Percentiles rank a stretch among this genome's conserved stretches.
phyloP scores from a whole-genome alignment of 2,113 vertebrate genomes.

The Xyrauchen texanus region DNA sequence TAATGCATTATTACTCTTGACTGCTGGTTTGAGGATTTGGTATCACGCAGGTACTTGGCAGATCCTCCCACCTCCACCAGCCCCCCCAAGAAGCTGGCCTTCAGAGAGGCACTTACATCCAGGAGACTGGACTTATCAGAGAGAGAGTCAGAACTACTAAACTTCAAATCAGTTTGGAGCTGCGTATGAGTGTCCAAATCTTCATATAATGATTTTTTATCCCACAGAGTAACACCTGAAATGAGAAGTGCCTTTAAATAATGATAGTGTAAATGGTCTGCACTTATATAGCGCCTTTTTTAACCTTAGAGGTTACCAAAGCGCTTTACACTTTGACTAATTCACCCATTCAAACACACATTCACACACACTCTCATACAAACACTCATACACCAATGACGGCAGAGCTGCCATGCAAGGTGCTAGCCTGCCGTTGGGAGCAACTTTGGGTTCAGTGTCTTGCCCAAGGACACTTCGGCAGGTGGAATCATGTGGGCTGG shows the following conservation, averaged over 20 bases:
- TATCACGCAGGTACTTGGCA: constrained; percentile 61
- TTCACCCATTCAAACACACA: no score
- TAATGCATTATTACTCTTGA: constrained; percentile 63
- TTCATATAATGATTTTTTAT: constrained; percentile 34
- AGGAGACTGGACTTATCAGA: constrained; percentile 13
- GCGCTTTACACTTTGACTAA: no score
- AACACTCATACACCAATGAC: no score
- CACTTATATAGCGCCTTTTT: no score
- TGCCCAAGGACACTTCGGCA: no score
- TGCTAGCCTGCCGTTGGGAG: no score
- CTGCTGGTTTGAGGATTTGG: constrained; percentile 50
- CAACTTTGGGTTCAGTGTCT: no score
- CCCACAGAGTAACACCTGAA: constrained; percentile 62
- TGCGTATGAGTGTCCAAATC: not conserved
- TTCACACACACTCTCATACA: no score
- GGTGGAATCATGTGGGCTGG: no score
- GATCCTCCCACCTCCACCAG: constrained; percentile 60
- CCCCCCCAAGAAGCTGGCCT: constrained; percentile 60
- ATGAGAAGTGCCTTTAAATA: not conserved
- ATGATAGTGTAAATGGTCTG: no score
- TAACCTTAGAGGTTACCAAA: no score
- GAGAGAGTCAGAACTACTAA: not conserved
- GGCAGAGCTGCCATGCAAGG: no score
- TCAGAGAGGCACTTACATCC: constrained; percentile 41
- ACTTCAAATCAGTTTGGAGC: constrained; percentile 16